phyloP scores from a whole-genome alignment of 53 echinoderm and acorn worm species.

The Patiria pectinifera region DNA sequence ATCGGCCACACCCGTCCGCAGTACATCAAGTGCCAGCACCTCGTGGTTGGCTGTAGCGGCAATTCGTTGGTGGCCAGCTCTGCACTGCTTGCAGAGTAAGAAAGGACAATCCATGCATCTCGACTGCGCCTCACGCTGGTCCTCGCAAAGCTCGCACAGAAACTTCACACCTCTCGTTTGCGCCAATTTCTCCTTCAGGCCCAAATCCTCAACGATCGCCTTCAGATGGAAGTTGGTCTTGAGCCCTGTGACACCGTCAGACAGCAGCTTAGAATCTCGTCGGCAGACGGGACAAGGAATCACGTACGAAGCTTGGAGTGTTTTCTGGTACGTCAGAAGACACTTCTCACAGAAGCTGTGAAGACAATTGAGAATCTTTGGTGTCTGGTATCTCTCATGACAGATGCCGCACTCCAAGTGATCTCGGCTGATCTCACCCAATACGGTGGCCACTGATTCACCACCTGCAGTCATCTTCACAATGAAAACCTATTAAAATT shows the following conservation, averaged over 20 bases:
- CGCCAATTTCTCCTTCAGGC: conserved; percentile 14
- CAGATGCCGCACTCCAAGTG: conserved; percentile 34
- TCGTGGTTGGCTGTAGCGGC: background rate
- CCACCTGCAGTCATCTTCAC: background rate
- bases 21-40: background rate
- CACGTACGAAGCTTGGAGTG: background rate
- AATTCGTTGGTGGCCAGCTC: background rate
- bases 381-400: conserved; percentile 4
- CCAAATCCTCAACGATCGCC: background rate
- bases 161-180: background rate
- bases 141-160: conserved; percentile 28
- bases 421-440: background rate
- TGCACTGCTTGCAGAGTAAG: conserved; percentile 11
- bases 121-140: background rate
- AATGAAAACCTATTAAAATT: background rate
- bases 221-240: conserved; percentile 18
- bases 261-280: background rate
- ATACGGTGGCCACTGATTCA: background rate
- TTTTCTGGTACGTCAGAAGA: background rate
- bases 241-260: background rate
- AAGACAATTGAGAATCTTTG: conserved; percentile 19
- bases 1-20: background rate
- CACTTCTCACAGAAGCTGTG: conserved; percentile 46
- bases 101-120: conserved; percentile 43
- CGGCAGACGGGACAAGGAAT: conserved; percentile 15